Evolutionary conservation across 2,113 vertebrate genomes (phyloP).

Genomic region (Aythya baeri): DNA sequence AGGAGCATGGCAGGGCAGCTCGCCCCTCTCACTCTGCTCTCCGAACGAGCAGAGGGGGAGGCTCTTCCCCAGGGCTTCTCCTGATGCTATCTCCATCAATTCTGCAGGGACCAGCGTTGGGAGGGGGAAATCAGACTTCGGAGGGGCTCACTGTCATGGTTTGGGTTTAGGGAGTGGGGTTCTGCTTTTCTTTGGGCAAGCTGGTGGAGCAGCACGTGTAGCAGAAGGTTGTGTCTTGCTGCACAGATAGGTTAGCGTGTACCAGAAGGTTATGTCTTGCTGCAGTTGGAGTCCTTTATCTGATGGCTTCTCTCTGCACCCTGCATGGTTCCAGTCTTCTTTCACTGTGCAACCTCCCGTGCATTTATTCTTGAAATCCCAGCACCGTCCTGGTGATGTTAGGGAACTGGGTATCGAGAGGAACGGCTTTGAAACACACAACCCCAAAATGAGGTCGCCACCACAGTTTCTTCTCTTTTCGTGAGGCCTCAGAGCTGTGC

Average conservation of each 20-base stretch:
- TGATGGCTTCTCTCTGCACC: neutral
- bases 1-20: neutral
- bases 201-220: neutral
- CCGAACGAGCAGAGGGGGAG: neutral
- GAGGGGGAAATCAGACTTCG: neutral
- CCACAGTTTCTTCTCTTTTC: neutral
- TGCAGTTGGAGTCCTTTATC: neutral
- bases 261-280: neutral
- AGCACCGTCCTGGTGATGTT: neutral
- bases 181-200: neutral
- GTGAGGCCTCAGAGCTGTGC: neutral
- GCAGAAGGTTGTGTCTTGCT: neutral
- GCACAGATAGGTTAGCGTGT: neutral
- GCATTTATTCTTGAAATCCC: neutral
- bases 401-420: neutral
- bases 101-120: fast-evolving
- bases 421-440: neutral
- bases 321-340: neutral
- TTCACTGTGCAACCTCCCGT: neutral
- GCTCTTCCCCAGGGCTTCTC: neutral
- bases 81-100: fast-evolving
- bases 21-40: neutral
- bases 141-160: neutral
- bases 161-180: neutral
- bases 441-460: neutral